Conservation (phyloP, 2,888 invertebrate genomes). For the Willowsia nigromaculata region DNA sequence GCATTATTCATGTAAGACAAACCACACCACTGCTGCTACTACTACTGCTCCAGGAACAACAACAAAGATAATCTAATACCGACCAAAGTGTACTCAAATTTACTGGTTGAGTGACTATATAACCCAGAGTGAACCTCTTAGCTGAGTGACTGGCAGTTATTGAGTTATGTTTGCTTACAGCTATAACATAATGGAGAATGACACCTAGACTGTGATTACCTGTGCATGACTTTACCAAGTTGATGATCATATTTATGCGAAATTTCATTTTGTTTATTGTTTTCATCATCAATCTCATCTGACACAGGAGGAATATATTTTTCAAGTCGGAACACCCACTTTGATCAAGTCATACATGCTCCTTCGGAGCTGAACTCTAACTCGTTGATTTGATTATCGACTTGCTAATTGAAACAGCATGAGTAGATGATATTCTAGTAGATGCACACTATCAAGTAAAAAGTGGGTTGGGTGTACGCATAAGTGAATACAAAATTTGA, state of each 20-base stretch:
- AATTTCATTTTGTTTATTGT: background rate
- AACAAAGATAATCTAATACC: background rate
- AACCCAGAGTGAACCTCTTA: no score
- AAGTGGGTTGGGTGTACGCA: background rate
- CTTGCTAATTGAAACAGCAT: constrained; percentile 1
- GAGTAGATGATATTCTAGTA: background rate
- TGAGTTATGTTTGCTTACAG: background rate
- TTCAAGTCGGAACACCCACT: background rate
- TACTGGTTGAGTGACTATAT: background rate
- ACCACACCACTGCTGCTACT: no score
- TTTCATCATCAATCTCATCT: background rate
- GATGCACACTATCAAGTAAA: background rate
- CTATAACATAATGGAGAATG: background rate
- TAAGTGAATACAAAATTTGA: background rate
- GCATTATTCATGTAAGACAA: background rate
- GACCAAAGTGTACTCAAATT: background rate
- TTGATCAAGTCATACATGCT: background rate
- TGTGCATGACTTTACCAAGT: background rate
- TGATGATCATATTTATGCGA: constrained; percentile 5
- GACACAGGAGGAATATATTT: background rate
- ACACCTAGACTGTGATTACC: background rate
- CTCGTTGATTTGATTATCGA: background rate
- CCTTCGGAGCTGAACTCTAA: background rate
- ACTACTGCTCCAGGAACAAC: no score
- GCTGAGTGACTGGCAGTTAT: background rate